Base-by-base conservation (phyloP, 2,113 vertebrate species). In the Thunnus thynnus region DNA sequence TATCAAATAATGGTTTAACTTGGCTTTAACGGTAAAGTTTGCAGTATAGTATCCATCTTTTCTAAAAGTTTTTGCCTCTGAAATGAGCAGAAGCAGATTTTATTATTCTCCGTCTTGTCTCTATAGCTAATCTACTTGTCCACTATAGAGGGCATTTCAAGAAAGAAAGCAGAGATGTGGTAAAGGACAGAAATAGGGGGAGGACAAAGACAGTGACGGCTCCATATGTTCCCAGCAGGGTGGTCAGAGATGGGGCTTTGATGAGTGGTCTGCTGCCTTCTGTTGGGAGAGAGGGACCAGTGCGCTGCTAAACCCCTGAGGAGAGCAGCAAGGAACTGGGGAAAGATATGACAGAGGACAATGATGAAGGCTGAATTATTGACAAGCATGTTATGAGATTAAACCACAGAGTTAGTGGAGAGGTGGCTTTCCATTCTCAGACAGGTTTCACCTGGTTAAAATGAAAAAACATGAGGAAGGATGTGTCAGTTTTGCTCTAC, bases 151-250 rank as follows among this genome's bases (percentile, higher is more conserved):
- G 41, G 12, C 51, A 62, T 67, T 66, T 78, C 8, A 64, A 64
- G 27, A 67, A 66, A 66, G 10, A 57, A 41, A 83, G 62, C 36
- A 51, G 16, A 72, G 20, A 78, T 78, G 18, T 54, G 18, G 48
- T 65, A 36, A 71, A 30, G 61, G 25, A 68, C 14, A 63, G 68
- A 81, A 66, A 70, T 65, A 20, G 18, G 13, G 58, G 41, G 58
- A 75, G 69, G 83, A 91, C 86, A 91, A 85, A 91, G 80, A 56
- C 68, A 46, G 51, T 14, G 76, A 84, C 62, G 46, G 22, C 62
- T 90, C 89, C 91, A 94, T 92, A 90, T 94, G 91, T 63, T 85
- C 89, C 78, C 88, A 90, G 91, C 89, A 89, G 86, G 92, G 87
- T 84, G 85, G 89, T 86, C 81, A 83, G 85, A 67, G 56, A 83